These are phyloP conservation scores for Megastigmus dorsalis DNA, from an alignment of 2,888 invertebrate genomes.

Conservation along the genomic window DNA sequence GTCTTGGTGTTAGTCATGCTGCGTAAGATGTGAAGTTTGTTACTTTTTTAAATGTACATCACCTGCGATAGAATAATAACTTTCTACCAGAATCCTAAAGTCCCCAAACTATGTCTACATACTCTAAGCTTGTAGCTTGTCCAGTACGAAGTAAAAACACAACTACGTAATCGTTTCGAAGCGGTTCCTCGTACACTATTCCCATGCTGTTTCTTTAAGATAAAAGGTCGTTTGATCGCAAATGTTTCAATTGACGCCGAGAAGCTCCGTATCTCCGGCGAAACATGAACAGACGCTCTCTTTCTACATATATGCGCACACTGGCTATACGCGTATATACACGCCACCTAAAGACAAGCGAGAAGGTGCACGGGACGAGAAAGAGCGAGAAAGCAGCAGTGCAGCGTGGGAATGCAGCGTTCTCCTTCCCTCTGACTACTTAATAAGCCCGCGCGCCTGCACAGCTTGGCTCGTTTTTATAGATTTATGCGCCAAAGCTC, in stretches of 20 bases:
- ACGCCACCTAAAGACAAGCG: neutral
- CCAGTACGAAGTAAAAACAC: too few species aligned
- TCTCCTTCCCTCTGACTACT: neutral
- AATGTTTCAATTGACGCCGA: slow-evolving; percentile 18
- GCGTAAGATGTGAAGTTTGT: too few species aligned
- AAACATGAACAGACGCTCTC: slow-evolving; percentile 1
- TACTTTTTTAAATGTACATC: too few species aligned
- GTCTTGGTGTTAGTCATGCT: too few species aligned
- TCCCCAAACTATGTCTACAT: too few species aligned
- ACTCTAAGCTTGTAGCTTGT: too few species aligned
- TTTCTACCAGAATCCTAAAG: too few species aligned
- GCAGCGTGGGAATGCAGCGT: slow-evolving; percentile 22
- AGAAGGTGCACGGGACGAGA: neutral
- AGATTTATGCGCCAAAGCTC: slow-evolving; percentile 24
- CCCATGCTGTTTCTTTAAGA: too few species aligned
- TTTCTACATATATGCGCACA: neutral
- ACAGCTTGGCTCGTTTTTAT: neutral
- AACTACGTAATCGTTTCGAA: too few species aligned
- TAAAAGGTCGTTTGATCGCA: slow-evolving; percentile 19
- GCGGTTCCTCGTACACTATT: too few species aligned
- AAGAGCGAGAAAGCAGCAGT: neutral
- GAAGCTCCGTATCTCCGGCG: neutral
- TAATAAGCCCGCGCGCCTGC: slow-evolving; percentile 8
- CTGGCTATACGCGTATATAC: slow-evolving; percentile 8
- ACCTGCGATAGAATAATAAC: too few species aligned